These are phyloP conservation scores for Umimayanthus chanpuru DNA, from an alignment of 92 coral and sea anemone species.

Conservation along the genomic window DNA sequence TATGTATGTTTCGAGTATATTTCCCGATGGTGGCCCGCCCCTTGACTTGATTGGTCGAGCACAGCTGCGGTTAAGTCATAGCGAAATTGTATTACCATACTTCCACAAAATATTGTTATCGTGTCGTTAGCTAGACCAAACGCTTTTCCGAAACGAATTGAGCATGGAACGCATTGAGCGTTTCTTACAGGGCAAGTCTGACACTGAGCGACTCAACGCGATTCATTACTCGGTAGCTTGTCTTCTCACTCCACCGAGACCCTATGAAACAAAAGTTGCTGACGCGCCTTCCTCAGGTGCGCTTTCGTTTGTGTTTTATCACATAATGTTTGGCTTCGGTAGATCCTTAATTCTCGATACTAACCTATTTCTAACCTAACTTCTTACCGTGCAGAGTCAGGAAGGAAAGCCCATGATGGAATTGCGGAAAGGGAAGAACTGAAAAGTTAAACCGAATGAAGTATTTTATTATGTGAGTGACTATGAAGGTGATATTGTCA, in stretches of 20 bases:
- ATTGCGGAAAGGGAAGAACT: neutral
- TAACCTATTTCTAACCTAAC: neutral
- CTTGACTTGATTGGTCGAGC: slow-evolving; percentile 19
- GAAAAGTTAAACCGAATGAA: neutral
- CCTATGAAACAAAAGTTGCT: neutral
- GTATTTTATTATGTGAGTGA: neutral
- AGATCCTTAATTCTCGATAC: neutral
- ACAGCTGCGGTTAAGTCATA: slow-evolving; percentile 13
- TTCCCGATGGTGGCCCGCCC: slow-evolving; percentile 7
- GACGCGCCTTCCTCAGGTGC: slow-evolving; percentile 10
- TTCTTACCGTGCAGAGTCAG: neutral
- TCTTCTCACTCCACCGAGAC: neutral
- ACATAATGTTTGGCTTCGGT: neutral
- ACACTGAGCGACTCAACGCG: slow-evolving; percentile 12
- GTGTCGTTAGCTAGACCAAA: neutral
- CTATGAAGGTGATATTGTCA: neutral
- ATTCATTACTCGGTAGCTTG: slow-evolving; percentile 19
- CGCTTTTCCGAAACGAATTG: neutral
- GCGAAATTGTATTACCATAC: neutral
- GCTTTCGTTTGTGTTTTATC: neutral
- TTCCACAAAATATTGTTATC: too few species aligned
- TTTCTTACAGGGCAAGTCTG: slow-evolving; percentile 28
- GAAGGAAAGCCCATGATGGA: neutral
- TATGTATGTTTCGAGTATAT: neutral
- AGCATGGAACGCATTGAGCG: neutral